Conservation (phyloP, 2,113 vertebrate species). For the Stomatorhinus ivindoensis region DNA sequence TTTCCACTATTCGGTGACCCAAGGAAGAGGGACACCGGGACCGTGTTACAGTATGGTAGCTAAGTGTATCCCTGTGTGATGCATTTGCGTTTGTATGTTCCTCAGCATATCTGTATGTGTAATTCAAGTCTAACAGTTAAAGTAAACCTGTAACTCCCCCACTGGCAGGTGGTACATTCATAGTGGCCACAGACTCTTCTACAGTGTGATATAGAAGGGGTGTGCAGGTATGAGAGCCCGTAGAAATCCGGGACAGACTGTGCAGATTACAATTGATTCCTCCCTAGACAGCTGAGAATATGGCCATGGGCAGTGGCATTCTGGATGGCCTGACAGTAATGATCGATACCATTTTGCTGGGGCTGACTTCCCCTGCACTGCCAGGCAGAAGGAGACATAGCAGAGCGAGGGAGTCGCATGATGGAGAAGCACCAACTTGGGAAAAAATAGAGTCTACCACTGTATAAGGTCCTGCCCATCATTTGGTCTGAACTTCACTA, state of each 20-base stretch:
- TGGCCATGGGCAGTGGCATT: not conserved
- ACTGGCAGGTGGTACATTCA: not conserved
- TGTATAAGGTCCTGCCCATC: constrained; percentile 27
- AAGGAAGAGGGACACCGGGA: not conserved
- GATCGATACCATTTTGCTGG: not conserved
- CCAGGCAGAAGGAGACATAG: not conserved
- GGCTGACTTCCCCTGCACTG: not conserved
- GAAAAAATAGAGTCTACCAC: constrained; percentile 16
- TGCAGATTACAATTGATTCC: not conserved
- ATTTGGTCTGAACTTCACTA: constrained; percentile 40
- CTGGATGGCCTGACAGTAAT: not conserved
- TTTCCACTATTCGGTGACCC: not conserved
- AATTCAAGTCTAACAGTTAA: not conserved
- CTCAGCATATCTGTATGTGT: not conserved
- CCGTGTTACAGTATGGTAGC: not conserved
- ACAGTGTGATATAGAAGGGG: not conserved
- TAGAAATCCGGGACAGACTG: not conserved
- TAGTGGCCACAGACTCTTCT: not conserved
- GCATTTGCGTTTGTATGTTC: not conserved
- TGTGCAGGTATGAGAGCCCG: not conserved
- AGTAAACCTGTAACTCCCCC: not conserved
- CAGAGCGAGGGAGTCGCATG: constrained; percentile 14
- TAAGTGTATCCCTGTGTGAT: not conserved
- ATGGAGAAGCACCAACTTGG: constrained; percentile 20
- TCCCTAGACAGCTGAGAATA: not conserved